A percentile compares a stretch with the other conserved stretches of the same genome.
Conservation (phyloP, 2,888 invertebrate species). For the Oeneis ivallda region DNA sequence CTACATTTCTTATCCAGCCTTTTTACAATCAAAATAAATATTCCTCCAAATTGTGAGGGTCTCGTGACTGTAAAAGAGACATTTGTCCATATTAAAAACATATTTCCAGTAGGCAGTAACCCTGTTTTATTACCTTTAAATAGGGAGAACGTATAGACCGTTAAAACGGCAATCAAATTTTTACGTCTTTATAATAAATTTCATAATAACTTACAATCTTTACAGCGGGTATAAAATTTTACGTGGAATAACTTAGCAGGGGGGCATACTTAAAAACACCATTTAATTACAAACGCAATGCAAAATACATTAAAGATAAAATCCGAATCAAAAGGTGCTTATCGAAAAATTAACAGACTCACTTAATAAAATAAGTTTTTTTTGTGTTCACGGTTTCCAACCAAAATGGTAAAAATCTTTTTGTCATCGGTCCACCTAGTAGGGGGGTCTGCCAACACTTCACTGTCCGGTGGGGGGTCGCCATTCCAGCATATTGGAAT, state of each 20-base stretch:
- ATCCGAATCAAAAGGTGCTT: background rate
- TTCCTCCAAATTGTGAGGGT: background rate
- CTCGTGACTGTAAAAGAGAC: background rate
- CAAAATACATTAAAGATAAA: conserved; percentile 6
- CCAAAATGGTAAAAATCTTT: too few species aligned
- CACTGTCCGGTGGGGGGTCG: background rate
- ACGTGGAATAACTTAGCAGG: conserved; percentile 30
- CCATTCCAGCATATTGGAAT: too few species aligned
- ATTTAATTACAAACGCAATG: conserved; percentile 8
- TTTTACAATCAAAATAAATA: background rate
- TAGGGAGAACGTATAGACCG: conserved; percentile 13
- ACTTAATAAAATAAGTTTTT: too few species aligned
- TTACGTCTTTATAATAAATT: conserved; percentile 36
- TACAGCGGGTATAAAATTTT: conserved; percentile 27
- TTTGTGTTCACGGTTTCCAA: too few species aligned
- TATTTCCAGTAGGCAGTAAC: conserved; percentile 26
- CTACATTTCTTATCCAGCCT: too few species aligned
- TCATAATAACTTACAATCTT: conserved; percentile 36
- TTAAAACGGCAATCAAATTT: conserved; percentile 33
- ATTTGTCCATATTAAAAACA: conserved; percentile 8
- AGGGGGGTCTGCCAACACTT: too few species aligned
- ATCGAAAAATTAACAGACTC: background rate
- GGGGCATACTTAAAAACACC: conserved; percentile 28
- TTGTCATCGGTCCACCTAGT: too few species aligned
- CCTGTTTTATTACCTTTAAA: conserved; percentile 30